These are phyloP conservation scores for Steinernema feltiae DNA, from an alignment of 1,140 invertebrate species.

Conservation along the genomic window DNA sequence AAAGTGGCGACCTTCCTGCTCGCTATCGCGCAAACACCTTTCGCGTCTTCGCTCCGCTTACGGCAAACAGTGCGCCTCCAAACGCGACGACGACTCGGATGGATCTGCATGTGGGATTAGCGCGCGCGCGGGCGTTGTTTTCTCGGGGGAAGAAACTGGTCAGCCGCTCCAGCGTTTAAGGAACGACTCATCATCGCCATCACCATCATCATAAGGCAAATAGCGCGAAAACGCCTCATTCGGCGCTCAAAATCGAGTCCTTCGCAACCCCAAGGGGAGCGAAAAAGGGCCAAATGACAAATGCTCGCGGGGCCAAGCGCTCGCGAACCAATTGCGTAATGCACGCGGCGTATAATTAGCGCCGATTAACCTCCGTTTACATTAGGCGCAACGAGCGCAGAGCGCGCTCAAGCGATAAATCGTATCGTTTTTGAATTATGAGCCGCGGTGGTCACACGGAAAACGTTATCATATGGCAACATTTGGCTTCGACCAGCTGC, in stretches of 20 bases:
- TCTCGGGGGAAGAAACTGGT: not conserved
- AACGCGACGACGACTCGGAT: not conserved
- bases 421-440: not conserved
- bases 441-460: not conserved
- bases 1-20: not conserved
- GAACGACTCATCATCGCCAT: not conserved
- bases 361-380: not conserved
- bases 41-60: not conserved
- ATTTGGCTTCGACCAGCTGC: not conserved
- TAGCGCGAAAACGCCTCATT: not conserved
- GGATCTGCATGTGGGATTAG: slow-evolving; percentile 4
- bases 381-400: not conserved
- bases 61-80: not conserved
- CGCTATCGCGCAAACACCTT: not conserved
- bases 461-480: slow-evolving; percentile 7
- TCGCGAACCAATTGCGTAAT: not conserved
- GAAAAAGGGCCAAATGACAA: not conserved
- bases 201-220: not conserved
- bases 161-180: not conserved
- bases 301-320: not conserved
- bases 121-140: not conserved
- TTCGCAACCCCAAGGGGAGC: not conserved
- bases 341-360: not conserved
- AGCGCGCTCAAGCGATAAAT: not conserved
- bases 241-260: not conserved